Conservation (phyloP, 92 coral and sea anemone genomes). For the Heteractis magnifica region DNA sequence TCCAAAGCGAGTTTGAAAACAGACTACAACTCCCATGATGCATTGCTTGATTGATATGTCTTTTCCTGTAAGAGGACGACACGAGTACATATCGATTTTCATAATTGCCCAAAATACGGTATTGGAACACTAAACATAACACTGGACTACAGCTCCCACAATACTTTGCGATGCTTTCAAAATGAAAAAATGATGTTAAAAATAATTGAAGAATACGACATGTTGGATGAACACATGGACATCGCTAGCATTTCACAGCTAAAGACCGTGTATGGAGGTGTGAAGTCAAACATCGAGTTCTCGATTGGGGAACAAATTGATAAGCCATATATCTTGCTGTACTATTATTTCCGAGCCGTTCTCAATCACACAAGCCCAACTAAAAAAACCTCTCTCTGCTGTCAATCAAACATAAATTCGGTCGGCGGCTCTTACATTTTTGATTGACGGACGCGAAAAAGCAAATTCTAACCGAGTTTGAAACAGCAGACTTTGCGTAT, state of each 20-base stretch:
- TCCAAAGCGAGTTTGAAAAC: background rate
- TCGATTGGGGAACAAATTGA: too few species aligned
- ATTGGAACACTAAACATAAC: background rate
- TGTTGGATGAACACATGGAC: too few species aligned
- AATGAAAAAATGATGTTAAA: background rate
- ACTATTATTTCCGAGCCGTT: too few species aligned
- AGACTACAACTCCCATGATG: background rate
- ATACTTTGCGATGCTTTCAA: background rate
- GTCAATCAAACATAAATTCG: too few species aligned
- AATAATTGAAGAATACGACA: too few species aligned
- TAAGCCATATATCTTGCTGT: too few species aligned
- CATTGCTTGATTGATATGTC: background rate
- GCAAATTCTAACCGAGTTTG: too few species aligned
- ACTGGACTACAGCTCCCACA: background rate
- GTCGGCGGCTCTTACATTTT: too few species aligned
- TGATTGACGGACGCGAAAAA: too few species aligned
- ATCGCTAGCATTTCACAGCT: background rate
- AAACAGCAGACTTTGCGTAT: too few species aligned
- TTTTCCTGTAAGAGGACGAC: background rate
- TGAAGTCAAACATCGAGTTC: background rate
- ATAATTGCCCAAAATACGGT: background rate
- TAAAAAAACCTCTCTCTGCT: too few species aligned
- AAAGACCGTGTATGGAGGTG: background rate
- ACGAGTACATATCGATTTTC: background rate
- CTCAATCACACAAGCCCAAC: too few species aligned